phyloP scores from a whole-genome alignment of 2,797 vertebrate genomes.

The Anomalospiza imberbis region DNA sequence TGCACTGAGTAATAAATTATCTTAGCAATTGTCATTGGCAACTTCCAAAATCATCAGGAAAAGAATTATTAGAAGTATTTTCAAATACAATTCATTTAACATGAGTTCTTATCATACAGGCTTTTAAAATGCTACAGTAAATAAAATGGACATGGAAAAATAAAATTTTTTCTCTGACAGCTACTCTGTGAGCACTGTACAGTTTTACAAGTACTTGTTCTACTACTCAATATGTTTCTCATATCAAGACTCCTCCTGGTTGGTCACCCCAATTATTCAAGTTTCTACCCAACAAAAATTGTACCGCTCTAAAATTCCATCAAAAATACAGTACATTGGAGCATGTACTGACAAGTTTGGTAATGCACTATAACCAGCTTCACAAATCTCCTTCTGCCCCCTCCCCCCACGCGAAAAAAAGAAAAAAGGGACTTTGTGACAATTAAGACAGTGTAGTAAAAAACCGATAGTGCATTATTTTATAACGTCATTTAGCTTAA shows the following conservation, averaged over 20 bases:
- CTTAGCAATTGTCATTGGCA: background rate
- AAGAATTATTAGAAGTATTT: background rate
- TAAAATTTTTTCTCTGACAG: background rate
- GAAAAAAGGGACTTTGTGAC: conserved; percentile 63
- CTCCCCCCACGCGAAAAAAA: background rate
- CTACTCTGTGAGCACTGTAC: background rate
- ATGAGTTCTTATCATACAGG: background rate
- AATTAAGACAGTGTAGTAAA: conserved; percentile 74
- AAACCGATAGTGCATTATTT: conserved; percentile 72
- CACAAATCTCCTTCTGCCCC: background rate
- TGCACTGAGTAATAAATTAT: background rate
- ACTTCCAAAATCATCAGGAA: background rate
- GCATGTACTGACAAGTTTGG: background rate
- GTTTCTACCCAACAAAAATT: conserved; percentile 51
- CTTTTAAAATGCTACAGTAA: conserved; percentile 54
- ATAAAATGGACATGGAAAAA: conserved; percentile 38
- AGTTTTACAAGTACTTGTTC: conserved; percentile 62
- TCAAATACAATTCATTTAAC: conserved; percentile 51
- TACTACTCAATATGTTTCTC: background rate
- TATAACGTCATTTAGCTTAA: conserved; percentile 80
- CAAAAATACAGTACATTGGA: conserved; percentile 25
- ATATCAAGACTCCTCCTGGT: conserved; percentile 4
- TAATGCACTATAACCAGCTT: conserved; percentile 36
- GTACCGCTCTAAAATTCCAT: conserved; percentile 29
- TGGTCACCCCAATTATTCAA: background rate